phyloP scores from a whole-genome alignment of 2,888 invertebrate genomes.

The Luperina nickerlii region DNA sequence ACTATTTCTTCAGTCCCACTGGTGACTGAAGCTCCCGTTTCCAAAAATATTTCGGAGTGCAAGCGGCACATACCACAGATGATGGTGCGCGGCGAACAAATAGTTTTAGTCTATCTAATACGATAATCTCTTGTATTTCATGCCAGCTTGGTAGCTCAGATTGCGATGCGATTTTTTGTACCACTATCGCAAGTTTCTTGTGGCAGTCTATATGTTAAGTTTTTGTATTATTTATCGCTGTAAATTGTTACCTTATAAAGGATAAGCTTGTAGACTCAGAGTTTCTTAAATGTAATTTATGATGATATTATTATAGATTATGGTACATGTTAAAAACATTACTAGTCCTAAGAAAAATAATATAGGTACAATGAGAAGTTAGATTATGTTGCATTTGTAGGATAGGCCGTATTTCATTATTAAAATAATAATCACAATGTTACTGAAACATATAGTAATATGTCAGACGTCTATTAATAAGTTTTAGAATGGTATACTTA shows the following conservation, averaged over 20 bases:
- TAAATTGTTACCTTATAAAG: constrained; percentile 26
- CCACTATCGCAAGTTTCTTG: constrained; percentile 20
- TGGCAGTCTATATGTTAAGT: constrained; percentile 15
- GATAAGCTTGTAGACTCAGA: constrained; percentile 4
- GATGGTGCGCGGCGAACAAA: constrained; percentile 94
- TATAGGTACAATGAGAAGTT: not conserved
- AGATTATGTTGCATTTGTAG: not conserved
- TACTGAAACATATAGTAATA: not conserved
- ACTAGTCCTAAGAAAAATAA: constrained; percentile 14
- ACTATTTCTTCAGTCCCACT: constrained; percentile 88
- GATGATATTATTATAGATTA: constrained; percentile 10
- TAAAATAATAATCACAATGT: not conserved
- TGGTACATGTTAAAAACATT: not conserved
- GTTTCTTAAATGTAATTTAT: constrained; percentile 8
- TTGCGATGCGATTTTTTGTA: constrained; percentile 41
- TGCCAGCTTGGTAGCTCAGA: constrained; percentile 60
- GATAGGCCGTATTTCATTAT: not conserved
- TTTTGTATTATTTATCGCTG: constrained; percentile 30
- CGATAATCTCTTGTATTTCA: constrained; percentile 67
- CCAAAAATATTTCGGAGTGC: constrained; percentile 92
- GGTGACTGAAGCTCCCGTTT: constrained; percentile 89
- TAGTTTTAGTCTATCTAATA: constrained; percentile 90
- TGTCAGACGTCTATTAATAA: not conserved
- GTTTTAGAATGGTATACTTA: not conserved
- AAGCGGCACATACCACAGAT: constrained; percentile 92